These are phyloP conservation scores for Stictocephala bisonia DNA, from an alignment of 2,888 invertebrate genomes.

Conservation along the genomic window DNA sequence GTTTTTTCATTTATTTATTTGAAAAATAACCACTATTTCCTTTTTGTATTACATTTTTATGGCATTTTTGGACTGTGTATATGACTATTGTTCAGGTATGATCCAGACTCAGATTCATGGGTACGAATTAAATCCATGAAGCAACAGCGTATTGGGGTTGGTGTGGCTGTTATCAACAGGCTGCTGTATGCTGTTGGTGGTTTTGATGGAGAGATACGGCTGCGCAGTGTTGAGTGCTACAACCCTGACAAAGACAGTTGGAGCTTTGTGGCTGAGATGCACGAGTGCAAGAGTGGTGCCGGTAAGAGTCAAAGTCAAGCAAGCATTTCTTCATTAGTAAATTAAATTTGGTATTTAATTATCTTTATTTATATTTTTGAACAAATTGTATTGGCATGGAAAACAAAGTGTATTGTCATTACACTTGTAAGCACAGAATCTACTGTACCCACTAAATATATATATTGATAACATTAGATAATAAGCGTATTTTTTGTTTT, in stretches of 20 bases:
- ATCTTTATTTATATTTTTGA: too few species aligned
- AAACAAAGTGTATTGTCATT: too few species aligned
- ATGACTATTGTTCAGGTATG: conserved; percentile 72
- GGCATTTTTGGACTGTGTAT: background rate
- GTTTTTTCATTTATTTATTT: too few species aligned
- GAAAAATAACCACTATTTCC: too few species aligned
- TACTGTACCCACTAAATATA: too few species aligned
- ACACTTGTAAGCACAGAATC: too few species aligned
- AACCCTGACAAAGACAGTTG: conserved; percentile 93
- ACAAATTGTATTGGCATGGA: too few species aligned
- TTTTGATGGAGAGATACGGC: conserved; percentile 79
- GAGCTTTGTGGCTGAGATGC: conserved; percentile 84
- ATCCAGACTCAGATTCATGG: conserved; percentile 89
- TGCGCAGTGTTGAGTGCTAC: conserved; percentile 88
- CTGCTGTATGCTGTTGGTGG: conserved; percentile 79
- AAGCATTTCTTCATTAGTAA: background rate
- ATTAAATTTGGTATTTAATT: background rate
- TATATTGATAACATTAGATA: too few species aligned
- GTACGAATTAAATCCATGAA: conserved; percentile 79
- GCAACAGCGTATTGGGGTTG: conserved; percentile 81
- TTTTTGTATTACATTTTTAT: too few species aligned
- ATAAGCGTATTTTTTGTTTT: too few species aligned
- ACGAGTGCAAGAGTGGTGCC: conserved; percentile 83
- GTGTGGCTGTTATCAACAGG: conserved; percentile 69
- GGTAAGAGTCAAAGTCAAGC: too few species aligned